Evolutionary conservation across 2,797 vertebrate genomes (phyloP).

Genomic region (Lithobates sylvaticus): DNA sequence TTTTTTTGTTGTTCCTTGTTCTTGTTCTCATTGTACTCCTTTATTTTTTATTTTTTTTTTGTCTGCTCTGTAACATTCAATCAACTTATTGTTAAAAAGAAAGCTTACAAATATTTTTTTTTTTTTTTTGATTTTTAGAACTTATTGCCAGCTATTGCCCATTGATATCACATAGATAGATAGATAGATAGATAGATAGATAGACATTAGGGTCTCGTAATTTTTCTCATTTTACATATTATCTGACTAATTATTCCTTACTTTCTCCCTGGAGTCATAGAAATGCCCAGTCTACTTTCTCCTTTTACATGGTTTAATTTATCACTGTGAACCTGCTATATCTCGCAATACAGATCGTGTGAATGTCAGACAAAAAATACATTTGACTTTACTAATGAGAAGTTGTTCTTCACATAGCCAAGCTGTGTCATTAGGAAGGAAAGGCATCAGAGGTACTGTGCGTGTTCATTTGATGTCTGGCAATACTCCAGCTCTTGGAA

Average conservation of each 20-base stretch:
- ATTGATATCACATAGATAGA: constrained; percentile 16
- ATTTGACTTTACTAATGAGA: constrained; percentile 41
- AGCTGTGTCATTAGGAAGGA: constrained; percentile 16
- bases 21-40: no score
- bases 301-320: not conserved
- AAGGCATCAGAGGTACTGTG: not conserved
- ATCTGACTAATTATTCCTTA: not conserved
- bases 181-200: constrained; percentile 11
- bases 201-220: not conserved
- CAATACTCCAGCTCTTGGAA: constrained; percentile 9
- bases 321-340: not conserved
- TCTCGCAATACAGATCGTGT: not conserved
- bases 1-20: no score
- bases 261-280: not conserved
- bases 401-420: constrained; percentile 8
- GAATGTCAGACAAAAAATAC: constrained; percentile 1
- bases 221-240: no score
- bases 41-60: no score
- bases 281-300: not conserved
- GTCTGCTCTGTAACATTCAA: no score
- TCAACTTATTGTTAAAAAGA: no score
- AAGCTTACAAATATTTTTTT: no score
- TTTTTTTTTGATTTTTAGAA: no score
- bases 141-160: no score
- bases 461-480: constrained; percentile 12